These are phyloP conservation scores for Phyllostomus discolor DNA, from an alignment of 2,113 vertebrate genomes.

Conservation along the genomic window DNA sequence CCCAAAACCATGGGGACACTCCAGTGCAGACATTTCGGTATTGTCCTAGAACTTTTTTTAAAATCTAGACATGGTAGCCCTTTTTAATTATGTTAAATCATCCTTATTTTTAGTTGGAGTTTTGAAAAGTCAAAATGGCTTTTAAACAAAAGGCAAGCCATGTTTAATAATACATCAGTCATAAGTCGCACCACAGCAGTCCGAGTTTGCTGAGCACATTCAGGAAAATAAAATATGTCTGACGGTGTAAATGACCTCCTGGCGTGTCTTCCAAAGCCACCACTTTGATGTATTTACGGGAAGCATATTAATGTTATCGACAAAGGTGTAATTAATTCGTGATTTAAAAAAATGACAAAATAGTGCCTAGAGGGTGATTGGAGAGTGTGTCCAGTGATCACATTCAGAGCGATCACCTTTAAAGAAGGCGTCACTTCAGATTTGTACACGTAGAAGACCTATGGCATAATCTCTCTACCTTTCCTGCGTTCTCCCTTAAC, in stretches of 20 bases:
- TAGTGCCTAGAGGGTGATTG: not conserved
- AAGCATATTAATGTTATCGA: not conserved
- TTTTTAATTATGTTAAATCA: not conserved
- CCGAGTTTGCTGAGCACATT: not conserved
- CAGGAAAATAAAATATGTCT: not conserved
- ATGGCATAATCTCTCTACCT: not conserved
- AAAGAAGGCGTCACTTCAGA: not conserved
- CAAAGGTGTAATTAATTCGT: not conserved
- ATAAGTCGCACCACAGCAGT: not conserved
- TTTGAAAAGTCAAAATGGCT: conserved; percentile 27
- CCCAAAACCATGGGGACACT: not conserved
- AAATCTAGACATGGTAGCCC: not conserved
- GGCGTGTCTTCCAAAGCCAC: not conserved
- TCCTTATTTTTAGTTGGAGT: not conserved
- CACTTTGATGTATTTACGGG: not conserved
- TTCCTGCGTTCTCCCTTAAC: conserved; percentile 78
- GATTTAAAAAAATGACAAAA: not conserved
- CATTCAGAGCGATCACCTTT: not conserved
- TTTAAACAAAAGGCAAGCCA: conserved; percentile 3
- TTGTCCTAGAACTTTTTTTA: not conserved
- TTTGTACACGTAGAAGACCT: not conserved
- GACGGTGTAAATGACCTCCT: not conserved
- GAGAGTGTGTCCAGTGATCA: not conserved
- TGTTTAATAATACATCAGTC: not conserved
- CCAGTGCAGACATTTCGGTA: not conserved